Conservation (phyloP, 2,113 vertebrate species). For the Electrona antarctica region DNA sequence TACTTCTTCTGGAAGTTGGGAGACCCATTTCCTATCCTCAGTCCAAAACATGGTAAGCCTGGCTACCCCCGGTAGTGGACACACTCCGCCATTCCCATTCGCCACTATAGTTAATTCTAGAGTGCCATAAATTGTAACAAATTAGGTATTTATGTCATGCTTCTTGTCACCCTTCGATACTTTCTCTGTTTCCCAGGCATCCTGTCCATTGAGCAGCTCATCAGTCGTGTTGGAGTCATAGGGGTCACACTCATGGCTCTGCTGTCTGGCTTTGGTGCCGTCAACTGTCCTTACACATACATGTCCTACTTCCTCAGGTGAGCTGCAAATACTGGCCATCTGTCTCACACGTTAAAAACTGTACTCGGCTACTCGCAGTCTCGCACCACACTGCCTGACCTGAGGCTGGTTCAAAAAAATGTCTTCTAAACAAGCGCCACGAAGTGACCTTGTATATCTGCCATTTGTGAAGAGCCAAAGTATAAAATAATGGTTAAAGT, state of each 20-base stretch:
- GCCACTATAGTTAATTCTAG: too few species aligned
- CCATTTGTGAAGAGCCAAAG: too few species aligned
- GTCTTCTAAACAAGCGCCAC: too few species aligned
- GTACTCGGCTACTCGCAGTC: background rate
- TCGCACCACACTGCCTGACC: background rate
- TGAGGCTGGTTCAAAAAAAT: too few species aligned
- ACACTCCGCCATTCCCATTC: background rate
- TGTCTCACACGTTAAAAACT: background rate
- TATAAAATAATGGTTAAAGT: too few species aligned
- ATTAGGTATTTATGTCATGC: too few species aligned
- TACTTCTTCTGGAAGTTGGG: constrained; percentile 99
- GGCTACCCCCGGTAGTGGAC: background rate
- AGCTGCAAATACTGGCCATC: background rate
- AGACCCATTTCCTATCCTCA: constrained; percentile 97
- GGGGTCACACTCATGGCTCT: constrained; percentile 98
- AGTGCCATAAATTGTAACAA: too few species aligned
- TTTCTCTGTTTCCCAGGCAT: constrained; percentile 82
- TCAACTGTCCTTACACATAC: constrained; percentile 98
- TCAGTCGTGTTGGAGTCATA: constrained; percentile 97
- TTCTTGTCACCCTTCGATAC: background rate
- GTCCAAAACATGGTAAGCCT: constrained; percentile 94
- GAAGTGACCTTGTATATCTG: too few species aligned
- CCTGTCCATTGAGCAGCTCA: constrained; percentile 97
- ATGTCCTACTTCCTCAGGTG: constrained; percentile 99
- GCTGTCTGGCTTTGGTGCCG: constrained; percentile 97